These are phyloP conservation scores for Cyanoderma ruficeps DNA, from an alignment of 2,113 vertebrate species.

Conservation along the genomic window DNA sequence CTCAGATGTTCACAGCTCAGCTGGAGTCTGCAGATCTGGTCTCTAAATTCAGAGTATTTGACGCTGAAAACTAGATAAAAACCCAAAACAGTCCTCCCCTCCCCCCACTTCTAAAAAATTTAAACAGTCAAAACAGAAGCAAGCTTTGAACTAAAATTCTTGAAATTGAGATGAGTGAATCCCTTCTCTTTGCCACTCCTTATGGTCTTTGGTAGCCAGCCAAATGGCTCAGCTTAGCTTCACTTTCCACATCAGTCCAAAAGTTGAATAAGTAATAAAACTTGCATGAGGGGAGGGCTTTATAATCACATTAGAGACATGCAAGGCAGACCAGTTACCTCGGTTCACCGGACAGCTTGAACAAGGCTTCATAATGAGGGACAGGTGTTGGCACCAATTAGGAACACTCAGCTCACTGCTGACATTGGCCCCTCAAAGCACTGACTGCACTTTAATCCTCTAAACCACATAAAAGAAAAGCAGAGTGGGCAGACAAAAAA, in stretches of 20 bases:
- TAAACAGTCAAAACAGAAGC: neutral
- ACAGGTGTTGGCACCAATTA: slow-evolving; percentile 70
- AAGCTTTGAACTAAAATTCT: neutral
- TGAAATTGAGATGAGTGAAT: neutral
- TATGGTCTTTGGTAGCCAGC: slow-evolving; percentile 6
- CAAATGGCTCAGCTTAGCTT: slow-evolving; percentile 32
- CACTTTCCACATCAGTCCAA: slow-evolving; percentile 29
- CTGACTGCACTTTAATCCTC: slow-evolving; percentile 68
- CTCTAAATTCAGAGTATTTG: neutral
- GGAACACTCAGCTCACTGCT: slow-evolving; percentile 40
- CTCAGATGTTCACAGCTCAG: slow-evolving; percentile 13
- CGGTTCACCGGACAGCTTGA: slow-evolving; percentile 41
- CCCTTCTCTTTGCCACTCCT: slow-evolving; percentile 13
- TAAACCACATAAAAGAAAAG: slow-evolving; percentile 51
- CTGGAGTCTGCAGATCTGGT: neutral
- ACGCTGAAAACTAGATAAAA: neutral
- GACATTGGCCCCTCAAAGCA: slow-evolving; percentile 57
- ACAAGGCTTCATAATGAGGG: slow-evolving; percentile 52
- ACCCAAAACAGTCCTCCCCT: fast-evolving
- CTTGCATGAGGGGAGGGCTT: slow-evolving; percentile 19
- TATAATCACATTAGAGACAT: slow-evolving; percentile 28
- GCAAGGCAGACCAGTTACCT: neutral
- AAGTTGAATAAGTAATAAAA: slow-evolving; percentile 17
- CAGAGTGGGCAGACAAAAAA: neutral
- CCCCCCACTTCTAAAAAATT: fast-evolving